Percentiles rank a stretch among this genome's conserved stretches.
These are phyloP conservation scores for Xanthia icteritia DNA, from an alignment of 2,888 invertebrate species.

Conservation along the genomic window DNA sequence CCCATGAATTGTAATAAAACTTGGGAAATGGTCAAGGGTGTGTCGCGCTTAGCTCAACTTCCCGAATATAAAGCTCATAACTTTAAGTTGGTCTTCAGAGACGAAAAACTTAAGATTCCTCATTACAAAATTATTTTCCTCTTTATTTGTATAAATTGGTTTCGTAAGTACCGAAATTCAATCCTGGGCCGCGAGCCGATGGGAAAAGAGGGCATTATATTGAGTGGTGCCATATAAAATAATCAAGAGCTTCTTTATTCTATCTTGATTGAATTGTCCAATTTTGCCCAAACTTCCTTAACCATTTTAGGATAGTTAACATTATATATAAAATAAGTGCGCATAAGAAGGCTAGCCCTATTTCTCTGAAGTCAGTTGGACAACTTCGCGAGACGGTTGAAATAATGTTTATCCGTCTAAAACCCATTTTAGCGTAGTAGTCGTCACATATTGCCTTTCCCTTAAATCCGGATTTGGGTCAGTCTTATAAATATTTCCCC, in stretches of 20 bases:
- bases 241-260: conserved; percentile 25
- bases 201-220: conserved; percentile 31
- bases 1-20: conserved; percentile 52
- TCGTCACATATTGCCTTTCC: conserved; percentile 23
- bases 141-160: conserved; percentile 24
- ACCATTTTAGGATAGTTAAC: neutral
- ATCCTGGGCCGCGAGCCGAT: conserved; percentile 1
- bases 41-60: conserved; percentile 11
- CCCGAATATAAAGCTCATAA: conserved; percentile 2
- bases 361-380: neutral
- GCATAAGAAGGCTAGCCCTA: neutral
- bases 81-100: conserved; percentile 18
- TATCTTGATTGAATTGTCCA: conserved; percentile 17
- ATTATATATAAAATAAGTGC: neutral
- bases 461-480: conserved; percentile 29
- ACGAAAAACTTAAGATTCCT: neutral
- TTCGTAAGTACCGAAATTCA: conserved; percentile 37
- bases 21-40: conserved; percentile 47
- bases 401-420: conserved; percentile 1
- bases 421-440: conserved; percentile 7
- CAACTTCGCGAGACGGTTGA: neutral
- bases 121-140: conserved; percentile 13
- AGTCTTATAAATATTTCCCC: conserved; percentile 32
- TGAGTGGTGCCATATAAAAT: conserved; percentile 19
- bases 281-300: conserved; percentile 15